Evolutionary conservation across 1,140 invertebrate genomes (phyloP), one percentile per base, ranked within the genome.

Genomic region (Bombus sylvicola): DNA sequence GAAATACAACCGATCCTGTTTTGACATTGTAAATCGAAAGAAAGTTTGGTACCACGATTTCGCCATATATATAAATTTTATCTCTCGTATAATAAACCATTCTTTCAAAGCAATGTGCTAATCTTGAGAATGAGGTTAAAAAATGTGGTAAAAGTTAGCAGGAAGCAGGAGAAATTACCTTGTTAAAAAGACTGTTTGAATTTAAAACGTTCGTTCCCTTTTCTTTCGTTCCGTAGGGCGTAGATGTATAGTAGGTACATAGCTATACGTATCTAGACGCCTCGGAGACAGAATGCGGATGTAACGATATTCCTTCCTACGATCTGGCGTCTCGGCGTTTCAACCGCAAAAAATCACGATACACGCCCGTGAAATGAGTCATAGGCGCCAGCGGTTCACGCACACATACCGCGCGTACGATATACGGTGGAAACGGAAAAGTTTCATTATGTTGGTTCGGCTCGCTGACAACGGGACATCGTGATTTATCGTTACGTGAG

Each of bases 401-500:
- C 18, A n/a, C 66, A 9, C 22, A 34, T 9, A 78, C 72, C 74
- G 28, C 34, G 13, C n/a, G 22, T 78, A 59, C 41, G 53, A 73
- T 85, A 59, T n/a, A 1, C 22, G 43, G 10, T 62, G 59, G 28
- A 77, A 73, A 81, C 43, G 78, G 85, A 87, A 81, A 79, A 74
- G 81, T 89, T 85, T 87, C 88, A 71, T 90, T 85, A 82, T 47
- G 22, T 10, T 18, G 25, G 22, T 9, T 34, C 62, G 34, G 9
- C 39, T 78, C n/a, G 31, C 34, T n/a, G 79, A 68, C 10, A 80
- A 77, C 59, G 31, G 34, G 18, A 2, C 43, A 9, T 22, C 15
- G 64, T 85, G 88, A 89, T 89, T 89, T 89, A 89, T 89, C 64
- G 85, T 81, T 87, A 84, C n/a, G 72, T 66, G 72, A 68, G 10